A percentile compares a stretch with the other conserved stretches of the same genome.
phyloP scores from a whole-genome alignment of 2,888 invertebrate genomes.

The Agonopterix arenella region DNA sequence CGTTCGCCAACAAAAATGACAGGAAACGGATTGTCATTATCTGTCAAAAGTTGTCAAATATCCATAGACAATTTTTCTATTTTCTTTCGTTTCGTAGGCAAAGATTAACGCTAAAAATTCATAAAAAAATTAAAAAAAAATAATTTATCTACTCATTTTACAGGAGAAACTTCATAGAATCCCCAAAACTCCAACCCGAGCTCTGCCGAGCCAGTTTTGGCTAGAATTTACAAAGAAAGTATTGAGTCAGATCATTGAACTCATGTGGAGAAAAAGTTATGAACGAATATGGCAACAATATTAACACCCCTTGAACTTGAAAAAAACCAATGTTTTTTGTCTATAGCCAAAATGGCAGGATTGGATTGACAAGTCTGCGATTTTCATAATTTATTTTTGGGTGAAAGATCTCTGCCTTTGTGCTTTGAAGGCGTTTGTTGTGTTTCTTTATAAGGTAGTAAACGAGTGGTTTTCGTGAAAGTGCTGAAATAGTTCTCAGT shows the following conservation, averaged over 20 bases:
- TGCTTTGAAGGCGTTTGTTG: slow-evolving; percentile 30
- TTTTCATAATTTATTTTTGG: slow-evolving; percentile 70
- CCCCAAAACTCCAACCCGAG: no score
- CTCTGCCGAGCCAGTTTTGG: no score
- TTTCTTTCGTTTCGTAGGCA: not conserved
- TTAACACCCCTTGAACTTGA: not conserved
- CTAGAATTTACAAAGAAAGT: no score
- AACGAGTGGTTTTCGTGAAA: slow-evolving; percentile 16
- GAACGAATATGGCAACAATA: no score
- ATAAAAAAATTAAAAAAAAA: no score
- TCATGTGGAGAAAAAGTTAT: no score
- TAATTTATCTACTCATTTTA: no score
- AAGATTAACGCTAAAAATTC: not conserved
- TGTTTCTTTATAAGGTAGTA: slow-evolving; percentile 27
- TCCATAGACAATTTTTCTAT: not conserved
- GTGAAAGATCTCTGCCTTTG: slow-evolving; percentile 49
- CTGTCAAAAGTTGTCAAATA: not conserved
- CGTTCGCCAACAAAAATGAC: not conserved
- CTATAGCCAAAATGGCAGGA: slow-evolving; percentile 70
- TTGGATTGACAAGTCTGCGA: slow-evolving; percentile 66
- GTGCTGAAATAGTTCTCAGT: slow-evolving; percentile 20
- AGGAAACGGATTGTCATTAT: not conserved
- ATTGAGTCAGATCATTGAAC: no score
- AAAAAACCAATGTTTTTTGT: slow-evolving; percentile 23
- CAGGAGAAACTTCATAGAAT: no score